Percentiles rank a stretch among this genome's conserved stretches.
Evolutionary conservation across 2,888 invertebrate species (phyloP).

Genomic region (Acanthoscelides obtectus): DNA sequence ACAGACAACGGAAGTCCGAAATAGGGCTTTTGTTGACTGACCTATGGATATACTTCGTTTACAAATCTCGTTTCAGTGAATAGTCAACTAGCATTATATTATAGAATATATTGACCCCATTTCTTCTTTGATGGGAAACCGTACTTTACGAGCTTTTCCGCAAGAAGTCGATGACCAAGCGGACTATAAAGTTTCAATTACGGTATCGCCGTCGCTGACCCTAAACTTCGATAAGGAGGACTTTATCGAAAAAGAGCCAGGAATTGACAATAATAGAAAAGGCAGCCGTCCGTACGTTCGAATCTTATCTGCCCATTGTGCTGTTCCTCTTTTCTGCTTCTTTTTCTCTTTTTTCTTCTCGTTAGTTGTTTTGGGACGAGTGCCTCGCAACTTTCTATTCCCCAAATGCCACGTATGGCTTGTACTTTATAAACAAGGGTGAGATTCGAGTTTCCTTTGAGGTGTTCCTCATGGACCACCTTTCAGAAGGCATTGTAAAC

Average conservation of each 20-base stretch:
- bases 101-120: background rate
- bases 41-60: no score
- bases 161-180: background rate
- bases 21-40: no score
- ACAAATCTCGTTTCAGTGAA: no score
- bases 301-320: background rate
- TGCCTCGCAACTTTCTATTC: background rate
- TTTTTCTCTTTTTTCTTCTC: background rate
- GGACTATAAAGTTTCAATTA: background rate
- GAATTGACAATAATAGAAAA: constrained; percentile 15
- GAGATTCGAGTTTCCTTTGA: background rate
- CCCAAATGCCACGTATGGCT: background rate
- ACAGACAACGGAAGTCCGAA: no score
- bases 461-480: background rate
- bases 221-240: constrained; percentile 36
- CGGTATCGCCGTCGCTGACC: background rate
- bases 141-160: background rate
- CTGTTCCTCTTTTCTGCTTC: background rate
- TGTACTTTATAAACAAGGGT: background rate
- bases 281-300: constrained; percentile 7
- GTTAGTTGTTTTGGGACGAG: background rate
- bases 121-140: background rate
- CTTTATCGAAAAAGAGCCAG: constrained; percentile 10
- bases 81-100: no score
- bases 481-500: no score